Conservation (phyloP, 2,113 vertebrate species). For the Caranx melampygus region DNA sequence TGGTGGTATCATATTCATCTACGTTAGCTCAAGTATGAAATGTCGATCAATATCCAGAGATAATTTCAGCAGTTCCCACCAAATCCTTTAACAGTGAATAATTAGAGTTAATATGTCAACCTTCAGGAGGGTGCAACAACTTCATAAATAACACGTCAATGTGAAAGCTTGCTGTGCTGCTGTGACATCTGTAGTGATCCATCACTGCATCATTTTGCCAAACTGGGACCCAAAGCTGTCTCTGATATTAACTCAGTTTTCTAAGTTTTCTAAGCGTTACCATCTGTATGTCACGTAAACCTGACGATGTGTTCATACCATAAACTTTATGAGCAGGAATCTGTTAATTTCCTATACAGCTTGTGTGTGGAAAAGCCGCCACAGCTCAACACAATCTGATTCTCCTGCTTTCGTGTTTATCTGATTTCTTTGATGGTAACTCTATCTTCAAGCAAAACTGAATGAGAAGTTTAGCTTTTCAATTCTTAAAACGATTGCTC, state of each 20-base stretch:
- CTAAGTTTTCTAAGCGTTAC: background rate
- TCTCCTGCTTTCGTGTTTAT: background rate
- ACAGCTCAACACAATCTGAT: background rate
- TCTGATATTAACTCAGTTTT: background rate
- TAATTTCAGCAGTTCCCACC: background rate
- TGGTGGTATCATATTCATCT: background rate
- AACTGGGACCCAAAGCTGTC: constrained; percentile 1
- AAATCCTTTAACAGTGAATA: constrained; percentile 13
- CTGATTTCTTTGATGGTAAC: background rate
- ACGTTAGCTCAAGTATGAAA: background rate
- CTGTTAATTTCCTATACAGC: background rate
- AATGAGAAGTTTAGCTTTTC: background rate
- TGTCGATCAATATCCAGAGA: background rate
- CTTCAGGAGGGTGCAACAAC: background rate
- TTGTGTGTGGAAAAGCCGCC: background rate
- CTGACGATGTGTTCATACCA: background rate
- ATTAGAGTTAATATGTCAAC: background rate
- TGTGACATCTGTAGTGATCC: constrained; percentile 27
- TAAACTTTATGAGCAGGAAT: background rate
- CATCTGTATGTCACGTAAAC: background rate
- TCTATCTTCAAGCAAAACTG: background rate
- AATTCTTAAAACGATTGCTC: background rate
- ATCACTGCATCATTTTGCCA: constrained; percentile 5
- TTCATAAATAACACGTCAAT: constrained; percentile 4
- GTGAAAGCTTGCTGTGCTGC: constrained; percentile 22